Conservation (phyloP, 2,113 vertebrate genomes). For the Herpailurus yagouaroundi region DNA sequence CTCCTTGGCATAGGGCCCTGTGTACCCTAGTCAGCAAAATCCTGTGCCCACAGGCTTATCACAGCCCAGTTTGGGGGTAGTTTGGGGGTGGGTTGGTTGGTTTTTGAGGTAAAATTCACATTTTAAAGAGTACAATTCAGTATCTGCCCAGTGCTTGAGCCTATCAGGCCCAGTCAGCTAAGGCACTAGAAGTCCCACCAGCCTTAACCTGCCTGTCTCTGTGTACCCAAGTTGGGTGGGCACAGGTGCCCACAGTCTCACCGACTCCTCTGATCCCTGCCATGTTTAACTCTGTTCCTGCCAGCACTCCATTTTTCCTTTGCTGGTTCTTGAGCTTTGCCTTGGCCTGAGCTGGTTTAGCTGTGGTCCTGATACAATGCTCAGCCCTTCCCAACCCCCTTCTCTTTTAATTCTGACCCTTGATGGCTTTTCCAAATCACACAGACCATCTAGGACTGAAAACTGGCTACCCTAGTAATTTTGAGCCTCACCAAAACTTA, state of each 20-base stretch:
- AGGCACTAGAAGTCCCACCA: not conserved
- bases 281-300: not conserved
- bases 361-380: not conserved
- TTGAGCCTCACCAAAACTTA: not conserved
- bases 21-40: not conserved
- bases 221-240: not conserved
- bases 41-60: not conserved
- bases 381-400: not conserved
- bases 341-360: not conserved
- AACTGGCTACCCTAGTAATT: not conserved
- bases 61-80: not conserved
- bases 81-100: not conserved
- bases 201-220: not conserved
- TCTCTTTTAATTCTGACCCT: not conserved
- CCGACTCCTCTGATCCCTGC: not conserved
- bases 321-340: not conserved
- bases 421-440: not conserved
- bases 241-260: not conserved
- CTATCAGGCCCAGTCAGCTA: not conserved
- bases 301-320: not conserved
- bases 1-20: not conserved
- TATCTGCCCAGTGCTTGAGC: not conserved
- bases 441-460: not conserved
- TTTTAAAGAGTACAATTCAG: not conserved
- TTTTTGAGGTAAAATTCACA: not conserved